Evolutionary conservation across 2,113 vertebrate species (phyloP).

Genomic region (Odocoileus hemionus): DNA sequence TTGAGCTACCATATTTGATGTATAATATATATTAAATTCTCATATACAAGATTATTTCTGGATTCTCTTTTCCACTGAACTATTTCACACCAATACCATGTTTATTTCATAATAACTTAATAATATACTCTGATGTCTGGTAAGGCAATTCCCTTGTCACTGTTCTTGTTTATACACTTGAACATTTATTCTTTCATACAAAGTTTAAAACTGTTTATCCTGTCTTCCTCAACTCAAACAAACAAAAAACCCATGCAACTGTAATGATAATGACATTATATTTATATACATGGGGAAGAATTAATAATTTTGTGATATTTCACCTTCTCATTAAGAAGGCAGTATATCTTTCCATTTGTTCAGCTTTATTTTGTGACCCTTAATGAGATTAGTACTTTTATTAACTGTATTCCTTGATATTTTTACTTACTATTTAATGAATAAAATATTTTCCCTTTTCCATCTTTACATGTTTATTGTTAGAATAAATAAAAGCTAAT

Average conservation of each 20-base stretch:
- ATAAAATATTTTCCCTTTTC: background rate
- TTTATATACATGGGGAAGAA: background rate
- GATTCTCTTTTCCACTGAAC: background rate
- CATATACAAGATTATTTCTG: background rate
- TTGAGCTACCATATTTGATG: background rate
- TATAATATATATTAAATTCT: conserved; percentile 3
- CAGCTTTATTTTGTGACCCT: background rate
- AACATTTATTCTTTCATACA: background rate
- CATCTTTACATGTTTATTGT: background rate
- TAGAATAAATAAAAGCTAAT: background rate
- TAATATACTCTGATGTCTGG: background rate
- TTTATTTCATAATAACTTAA: background rate
- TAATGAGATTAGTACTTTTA: background rate
- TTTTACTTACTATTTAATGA: background rate
- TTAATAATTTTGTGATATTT: background rate
- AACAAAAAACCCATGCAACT: background rate
- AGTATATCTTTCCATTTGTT: background rate
- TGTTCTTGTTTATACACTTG: background rate
- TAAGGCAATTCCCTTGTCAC: background rate
- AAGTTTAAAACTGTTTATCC: background rate
- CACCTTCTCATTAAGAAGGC: background rate
- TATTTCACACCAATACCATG: background rate
- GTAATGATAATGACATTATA: background rate
- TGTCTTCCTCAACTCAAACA: background rate
- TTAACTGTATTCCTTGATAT: background rate